Conservation (phyloP, 2,888 invertebrate species). For the Ennomos erosarius region DNA sequence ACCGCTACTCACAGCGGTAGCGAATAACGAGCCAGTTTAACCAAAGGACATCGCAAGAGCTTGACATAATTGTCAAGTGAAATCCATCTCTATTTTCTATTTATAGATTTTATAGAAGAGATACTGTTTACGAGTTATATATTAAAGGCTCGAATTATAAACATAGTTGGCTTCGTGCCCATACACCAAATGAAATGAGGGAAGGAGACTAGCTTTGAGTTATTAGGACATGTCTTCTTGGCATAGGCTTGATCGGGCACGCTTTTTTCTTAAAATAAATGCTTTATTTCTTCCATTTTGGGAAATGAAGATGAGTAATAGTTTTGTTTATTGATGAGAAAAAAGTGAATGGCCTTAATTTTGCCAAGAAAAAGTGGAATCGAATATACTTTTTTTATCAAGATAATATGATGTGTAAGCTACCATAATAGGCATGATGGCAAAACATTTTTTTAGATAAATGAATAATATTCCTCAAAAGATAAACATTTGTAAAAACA, state of each 20-base stretch:
- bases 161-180: slow-evolving; percentile 20
- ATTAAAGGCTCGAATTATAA: slow-evolving; percentile 18
- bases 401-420: no score
- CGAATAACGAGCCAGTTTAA: no score
- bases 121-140: slow-evolving; percentile 19
- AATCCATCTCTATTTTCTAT: slow-evolving; percentile 6
- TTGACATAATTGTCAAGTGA: background rate
- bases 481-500: no score
- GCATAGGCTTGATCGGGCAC: slow-evolving; percentile 8
- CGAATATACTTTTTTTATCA: no score
- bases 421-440: no score
- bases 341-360: background rate
- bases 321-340: slow-evolving; percentile 2
- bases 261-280: slow-evolving; percentile 20
- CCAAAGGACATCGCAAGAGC: no score
- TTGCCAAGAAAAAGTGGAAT: no score
- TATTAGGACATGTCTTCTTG: slow-evolving; percentile 13
- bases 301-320: slow-evolving; percentile 2
- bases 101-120: slow-evolving; percentile 19
- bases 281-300: slow-evolving; percentile 12
- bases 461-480: no score
- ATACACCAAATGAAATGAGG: slow-evolving; percentile 5
- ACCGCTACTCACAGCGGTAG: no score
- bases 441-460: no score
- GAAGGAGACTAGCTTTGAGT: slow-evolving; percentile 5